Conservation (phyloP, 2,888 invertebrate genomes). For the Brenthis hecate region DNA sequence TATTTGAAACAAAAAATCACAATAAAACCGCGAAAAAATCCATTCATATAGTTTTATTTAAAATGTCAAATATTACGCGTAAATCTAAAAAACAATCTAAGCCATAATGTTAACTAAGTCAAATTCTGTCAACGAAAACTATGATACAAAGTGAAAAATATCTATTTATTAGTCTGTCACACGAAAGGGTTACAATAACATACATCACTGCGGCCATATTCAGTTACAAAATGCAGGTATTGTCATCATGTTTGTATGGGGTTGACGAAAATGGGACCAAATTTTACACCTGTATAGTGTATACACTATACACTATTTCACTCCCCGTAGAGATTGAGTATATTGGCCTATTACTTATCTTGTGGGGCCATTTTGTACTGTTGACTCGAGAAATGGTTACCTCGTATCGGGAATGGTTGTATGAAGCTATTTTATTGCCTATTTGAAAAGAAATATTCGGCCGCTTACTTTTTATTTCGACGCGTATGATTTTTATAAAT, state of each 20-base stretch:
- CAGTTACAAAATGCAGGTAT: slow-evolving; percentile 63
- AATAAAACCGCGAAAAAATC: no score
- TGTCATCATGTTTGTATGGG: slow-evolving; percentile 56
- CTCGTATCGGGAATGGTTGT: slow-evolving; percentile 32
- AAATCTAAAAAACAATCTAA: no score
- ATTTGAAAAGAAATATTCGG: slow-evolving; percentile 36
- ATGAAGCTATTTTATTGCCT: slow-evolving; percentile 37
- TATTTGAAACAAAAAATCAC: no score
- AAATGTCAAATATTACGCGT: no score
- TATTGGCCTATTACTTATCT: slow-evolving; percentile 60
- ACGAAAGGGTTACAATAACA: slow-evolving; percentile 29
- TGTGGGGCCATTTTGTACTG: slow-evolving; percentile 49
- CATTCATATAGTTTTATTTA: no score
- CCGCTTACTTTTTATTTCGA: slow-evolving; percentile 30
- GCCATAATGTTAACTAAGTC: no score
- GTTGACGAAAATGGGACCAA: slow-evolving; percentile 51
- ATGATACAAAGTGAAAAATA: no score
- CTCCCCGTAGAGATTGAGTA: slow-evolving; percentile 48
- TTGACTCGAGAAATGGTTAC: slow-evolving; percentile 42
- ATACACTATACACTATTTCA: slow-evolving; percentile 15
- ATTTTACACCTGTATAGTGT: slow-evolving; percentile 50
- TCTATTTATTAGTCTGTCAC: slow-evolving; percentile 19
- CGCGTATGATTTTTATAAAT: slow-evolving; percentile 29
- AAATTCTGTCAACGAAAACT: no score
- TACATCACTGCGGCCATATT: slow-evolving; percentile 58